Evolutionary conservation across 2,113 vertebrate genomes (phyloP).

Genomic region (Pachyramphus minor): DNA sequence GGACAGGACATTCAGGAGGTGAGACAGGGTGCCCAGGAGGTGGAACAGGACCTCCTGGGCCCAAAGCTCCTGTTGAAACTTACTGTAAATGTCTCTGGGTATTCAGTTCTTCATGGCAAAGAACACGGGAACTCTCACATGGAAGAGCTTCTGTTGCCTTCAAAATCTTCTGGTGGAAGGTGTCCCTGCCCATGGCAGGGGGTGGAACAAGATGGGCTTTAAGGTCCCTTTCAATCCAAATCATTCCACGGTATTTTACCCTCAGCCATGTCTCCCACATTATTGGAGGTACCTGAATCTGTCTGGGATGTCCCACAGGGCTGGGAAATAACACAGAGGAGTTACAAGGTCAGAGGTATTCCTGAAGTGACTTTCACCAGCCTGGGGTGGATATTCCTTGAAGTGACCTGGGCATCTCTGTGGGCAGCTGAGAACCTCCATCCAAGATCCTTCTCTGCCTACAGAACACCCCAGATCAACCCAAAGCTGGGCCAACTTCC

Average conservation of each 20-base stretch:
- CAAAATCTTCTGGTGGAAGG: neutral
- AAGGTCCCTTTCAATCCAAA: neutral
- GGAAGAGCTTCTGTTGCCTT: neutral
- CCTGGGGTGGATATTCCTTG: neutral
- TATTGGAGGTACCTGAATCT: neutral
- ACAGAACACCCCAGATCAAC: neutral
- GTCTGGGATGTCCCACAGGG: neutral
- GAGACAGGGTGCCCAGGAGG: neutral
- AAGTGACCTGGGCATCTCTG: neutral
- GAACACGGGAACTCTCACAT: neutral
- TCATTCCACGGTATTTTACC: neutral
- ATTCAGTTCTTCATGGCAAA: neutral
- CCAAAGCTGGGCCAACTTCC: neutral
- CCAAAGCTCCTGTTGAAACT: neutral
- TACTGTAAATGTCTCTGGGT: neutral
- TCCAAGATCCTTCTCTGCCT: neutral
- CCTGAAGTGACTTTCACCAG: neutral
- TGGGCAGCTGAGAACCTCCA: neutral
- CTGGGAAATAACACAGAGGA: neutral
- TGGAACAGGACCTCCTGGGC: neutral
- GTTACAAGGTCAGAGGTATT: neutral
- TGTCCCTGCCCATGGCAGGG: neutral
- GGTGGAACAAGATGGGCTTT: rapidly evolving
- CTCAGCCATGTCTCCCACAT: neutral
- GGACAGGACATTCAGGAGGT: neutral